Percentiles rank a stretch among this genome's conserved stretches.
phyloP scores from a whole-genome alignment of 2,113 vertebrate species.

The Mus musculus region GRCm39 chr12:76404001-76404500 shows the following conservation, averaged over 20 bases:
- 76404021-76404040: not conserved
- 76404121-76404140: not conserved
- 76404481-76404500: too few relatives aligned
- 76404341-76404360: too few relatives aligned
- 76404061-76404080: not conserved
- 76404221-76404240: not conserved
- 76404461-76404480: too few relatives aligned
- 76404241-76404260: not conserved
- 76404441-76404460: too few relatives aligned
- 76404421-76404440: too few relatives aligned
- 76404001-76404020: not conserved
- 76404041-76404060: not conserved
- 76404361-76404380: too few relatives aligned
- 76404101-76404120: not conserved
- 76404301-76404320: too few relatives aligned
- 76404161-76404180: not conserved
- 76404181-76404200: not conserved
- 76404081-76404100: not conserved
- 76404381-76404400: too few relatives aligned
- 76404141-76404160: not conserved
- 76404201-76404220: not conserved
- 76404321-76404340: too few relatives aligned
- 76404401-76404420: too few relatives aligned
- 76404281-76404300: not conserved
- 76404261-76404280: not conserved